Base-by-base conservation (phyloP, 2,797 vertebrate genomes). In the Enteromius radiatus region DNA sequence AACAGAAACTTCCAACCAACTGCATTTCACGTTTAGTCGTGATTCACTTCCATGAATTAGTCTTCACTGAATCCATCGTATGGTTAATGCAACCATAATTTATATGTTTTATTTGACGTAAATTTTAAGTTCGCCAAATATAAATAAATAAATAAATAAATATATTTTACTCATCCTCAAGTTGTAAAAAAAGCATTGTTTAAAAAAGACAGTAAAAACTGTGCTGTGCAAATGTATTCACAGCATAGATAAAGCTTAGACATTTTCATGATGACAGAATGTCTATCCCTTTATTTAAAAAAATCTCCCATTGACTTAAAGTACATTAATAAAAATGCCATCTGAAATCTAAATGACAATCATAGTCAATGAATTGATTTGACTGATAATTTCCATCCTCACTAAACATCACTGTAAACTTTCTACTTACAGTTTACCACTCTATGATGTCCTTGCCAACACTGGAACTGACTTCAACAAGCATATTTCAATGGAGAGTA, bases 1-100 rank as follows among this genome's bases (percentile, higher is more conserved):
- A 76, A 76, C 38, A 81, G 70, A 52, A 64, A 49, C 31, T 36
- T 71, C 43, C 14, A 61, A 36, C 38, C 45, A 33, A 73, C 54
- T 38, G 23, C 38, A 47, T 73, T 47, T 64, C 43, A 26, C 38
- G 21, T 21, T 54, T n/a, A 38, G n/a, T 28, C 45, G 41, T 28
- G 21, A 70, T 70, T 70, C 68, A 47, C 41, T 70, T 64, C 61
- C 28, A 64, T 1, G 28, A 64, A 64, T 64, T 19, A 33, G 61
- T 33, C 61, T 64, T 33, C 10, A 73, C 12, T 14, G 9, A 33
- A 33, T 52, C 9, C 33, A 49, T 49, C 7, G 21, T 31, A 21
- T 28, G 23, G 23, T 19, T 47, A 47, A 43, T 15, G 38, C 23
- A 26, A 43, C 38, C 38, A 41, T 43, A n/a, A 65, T n/a, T 38